phyloP scores from a whole-genome alignment of 2,888 invertebrate genomes.

The Clunio marinus region DNA sequence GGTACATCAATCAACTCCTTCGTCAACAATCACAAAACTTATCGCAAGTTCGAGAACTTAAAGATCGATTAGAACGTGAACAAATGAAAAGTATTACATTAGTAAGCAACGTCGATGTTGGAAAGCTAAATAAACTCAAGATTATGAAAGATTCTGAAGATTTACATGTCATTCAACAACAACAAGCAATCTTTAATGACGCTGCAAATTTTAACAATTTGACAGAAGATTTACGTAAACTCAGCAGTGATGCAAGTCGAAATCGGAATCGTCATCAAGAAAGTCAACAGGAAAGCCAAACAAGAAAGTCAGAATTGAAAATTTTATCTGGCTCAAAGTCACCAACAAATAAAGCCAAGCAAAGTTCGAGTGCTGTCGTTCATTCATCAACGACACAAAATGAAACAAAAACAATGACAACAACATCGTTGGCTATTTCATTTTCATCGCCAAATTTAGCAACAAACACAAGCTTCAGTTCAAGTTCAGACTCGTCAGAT shows the following conservation, averaged over 20 bases:
- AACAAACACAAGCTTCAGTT: conserved; percentile 41
- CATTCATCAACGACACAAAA: neutral
- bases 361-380: neutral
- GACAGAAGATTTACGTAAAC: conserved; percentile 26
- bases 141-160: conserved; percentile 17
- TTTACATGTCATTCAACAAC: neutral
- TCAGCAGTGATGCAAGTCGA: conserved; percentile 34
- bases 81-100: conserved; percentile 24
- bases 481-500: conserved; percentile 41
- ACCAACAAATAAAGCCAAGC: conserved; percentile 6
- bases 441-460: conserved; percentile 54
- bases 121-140: neutral
- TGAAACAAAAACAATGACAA: conserved; percentile 33
- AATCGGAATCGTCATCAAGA: conserved; percentile 16
- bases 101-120: neutral
- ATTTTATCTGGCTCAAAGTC: neutral
- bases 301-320: neutral
- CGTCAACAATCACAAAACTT: conserved; percentile 75
- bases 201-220: conserved; percentile 1
- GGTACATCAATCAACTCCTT: conserved; percentile 83
- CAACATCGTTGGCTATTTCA: conserved; percentile 49
- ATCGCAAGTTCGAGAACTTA: conserved; percentile 77
- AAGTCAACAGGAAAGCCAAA: neutral
- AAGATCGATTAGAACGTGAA: conserved; percentile 53
- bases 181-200: conserved; percentile 24